Percentiles rank a stretch among this genome's conserved stretches.
phyloP scores from a whole-genome alignment of 2,113 vertebrate species.

The Camelus dromedarius region DNA sequence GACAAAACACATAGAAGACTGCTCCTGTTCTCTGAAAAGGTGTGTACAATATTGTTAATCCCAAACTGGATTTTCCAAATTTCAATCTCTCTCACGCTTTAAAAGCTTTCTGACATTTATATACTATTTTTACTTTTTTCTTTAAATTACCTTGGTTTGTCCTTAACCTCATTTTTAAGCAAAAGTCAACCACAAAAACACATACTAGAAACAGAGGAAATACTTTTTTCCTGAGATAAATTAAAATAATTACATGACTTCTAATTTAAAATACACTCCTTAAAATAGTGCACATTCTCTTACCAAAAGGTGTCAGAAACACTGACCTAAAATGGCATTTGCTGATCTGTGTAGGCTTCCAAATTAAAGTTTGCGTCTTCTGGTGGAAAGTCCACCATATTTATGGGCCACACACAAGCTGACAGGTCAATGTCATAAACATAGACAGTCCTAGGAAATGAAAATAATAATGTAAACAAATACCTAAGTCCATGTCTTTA shows the following conservation, averaged over 20 bases:
- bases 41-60: not conserved
- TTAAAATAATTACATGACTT: constrained; percentile 6
- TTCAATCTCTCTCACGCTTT: not conserved
- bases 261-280: constrained; percentile 2
- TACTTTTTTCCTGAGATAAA: constrained; percentile 7
- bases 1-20: not conserved
- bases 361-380: not conserved
- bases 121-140: not conserved
- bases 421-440: not conserved
- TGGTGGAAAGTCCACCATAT: not conserved
- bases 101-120: not conserved
- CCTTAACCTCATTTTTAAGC: constrained; percentile 42
- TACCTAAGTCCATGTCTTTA: not conserved
- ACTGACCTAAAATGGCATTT: not conserved
- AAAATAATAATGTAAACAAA: not conserved
- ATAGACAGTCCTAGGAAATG: not conserved
- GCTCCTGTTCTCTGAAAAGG: not conserved
- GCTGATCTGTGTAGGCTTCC: not conserved
- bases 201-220: not conserved
- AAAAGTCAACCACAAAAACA: not conserved
- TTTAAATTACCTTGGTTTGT: not conserved
- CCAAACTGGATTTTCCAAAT: not conserved
- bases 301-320: constrained; percentile 15
- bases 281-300: constrained; percentile 23
- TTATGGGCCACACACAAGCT: not conserved